Evolutionary conservation across 2,888 invertebrate genomes (phyloP), one percentile per base, ranked within the genome.

Genomic region (Elysia crispata): DNA sequence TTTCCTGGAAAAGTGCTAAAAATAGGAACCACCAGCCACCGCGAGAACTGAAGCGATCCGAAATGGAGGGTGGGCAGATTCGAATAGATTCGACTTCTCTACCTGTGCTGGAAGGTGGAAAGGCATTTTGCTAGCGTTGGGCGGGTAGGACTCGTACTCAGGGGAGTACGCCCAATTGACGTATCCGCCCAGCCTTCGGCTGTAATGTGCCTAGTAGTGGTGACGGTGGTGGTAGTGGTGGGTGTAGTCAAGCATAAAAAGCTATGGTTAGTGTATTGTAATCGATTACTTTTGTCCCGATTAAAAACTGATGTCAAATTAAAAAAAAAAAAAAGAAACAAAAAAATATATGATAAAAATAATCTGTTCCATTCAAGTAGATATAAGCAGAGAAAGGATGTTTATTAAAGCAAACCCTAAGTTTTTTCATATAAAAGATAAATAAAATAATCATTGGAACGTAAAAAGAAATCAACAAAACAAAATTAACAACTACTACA

Each of bases 121-220:
- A 50, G 49, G 11, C 41, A 41, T 41, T 41, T 41, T 3, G 41
- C 41, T 41, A 41, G 41, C 41, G 3, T 41, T 41, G 5, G 41
- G 41, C 11, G 41, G 41, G 41, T 41, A 41, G 41, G 41, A 41
- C 5, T 41, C 41, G 41, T 41, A 41, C 41, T 86, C 84, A 66
- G 75, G 82, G 49, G 87, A 85, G 83, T 85, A 89, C 20, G 87
- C 85, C 62, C 83, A 82, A 83, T 87, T 87, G 62, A 84, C 80
- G 79, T 85, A 85, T 70, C 85, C 86, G 81, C 84, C 83, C 70
- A 83, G 83, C 15, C 74, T 78, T 31, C 60, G 49, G 76, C 74
- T 77, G 81, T 81, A 77, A 64, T 79, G 80, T 41, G 81, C 82
- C 83, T 83, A 77, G 70, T 73, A 49, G 69, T 25, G 15, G 30